A percentile compares a stretch with the other conserved stretches of the same genome.
Conservation (phyloP, 2,113 vertebrate species). For the Rhombomys opimus region DNA sequence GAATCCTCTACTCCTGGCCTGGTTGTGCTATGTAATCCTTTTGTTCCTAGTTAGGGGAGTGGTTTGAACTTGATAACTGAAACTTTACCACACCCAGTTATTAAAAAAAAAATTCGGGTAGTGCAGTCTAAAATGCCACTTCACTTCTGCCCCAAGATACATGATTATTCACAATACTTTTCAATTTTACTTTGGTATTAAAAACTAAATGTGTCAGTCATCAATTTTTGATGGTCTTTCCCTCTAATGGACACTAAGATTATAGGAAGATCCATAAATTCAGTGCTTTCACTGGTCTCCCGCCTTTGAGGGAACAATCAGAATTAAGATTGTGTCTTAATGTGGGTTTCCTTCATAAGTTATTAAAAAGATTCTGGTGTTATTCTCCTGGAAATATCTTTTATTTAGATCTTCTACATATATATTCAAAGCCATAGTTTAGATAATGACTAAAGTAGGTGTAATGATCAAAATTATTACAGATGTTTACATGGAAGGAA, state of each 20-base stretch:
- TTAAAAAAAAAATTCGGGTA: neutral
- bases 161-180: conserved; percentile 24
- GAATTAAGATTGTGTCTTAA: neutral
- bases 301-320: conserved; percentile 12
- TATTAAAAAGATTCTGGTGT: conserved; percentile 27
- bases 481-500: conserved; percentile 32
- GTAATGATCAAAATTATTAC: neutral
- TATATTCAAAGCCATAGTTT: neutral
- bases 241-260: conserved; percentile 42
- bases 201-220: conserved; percentile 32
- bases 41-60: conserved; percentile 73
- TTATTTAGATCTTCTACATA: neutral
- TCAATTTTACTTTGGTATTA: conserved; percentile 26
- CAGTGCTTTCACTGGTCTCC: neutral
- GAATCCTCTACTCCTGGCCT: conserved; percentile 85
- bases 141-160: neutral
- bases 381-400: neutral
- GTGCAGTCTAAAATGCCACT: conserved; percentile 11
- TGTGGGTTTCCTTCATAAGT: conserved; percentile 9
- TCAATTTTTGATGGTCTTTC: neutral
- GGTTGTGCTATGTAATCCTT: conserved; percentile 70
- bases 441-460: neutral
- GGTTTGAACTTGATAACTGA: conserved; percentile 69
- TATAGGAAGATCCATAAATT: conserved; percentile 40
- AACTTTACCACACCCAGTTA: conserved; percentile 62